Evolutionary conservation across 2,113 vertebrate genomes (phyloP).

Genomic region (Dissostichus mawsoni): DNA sequence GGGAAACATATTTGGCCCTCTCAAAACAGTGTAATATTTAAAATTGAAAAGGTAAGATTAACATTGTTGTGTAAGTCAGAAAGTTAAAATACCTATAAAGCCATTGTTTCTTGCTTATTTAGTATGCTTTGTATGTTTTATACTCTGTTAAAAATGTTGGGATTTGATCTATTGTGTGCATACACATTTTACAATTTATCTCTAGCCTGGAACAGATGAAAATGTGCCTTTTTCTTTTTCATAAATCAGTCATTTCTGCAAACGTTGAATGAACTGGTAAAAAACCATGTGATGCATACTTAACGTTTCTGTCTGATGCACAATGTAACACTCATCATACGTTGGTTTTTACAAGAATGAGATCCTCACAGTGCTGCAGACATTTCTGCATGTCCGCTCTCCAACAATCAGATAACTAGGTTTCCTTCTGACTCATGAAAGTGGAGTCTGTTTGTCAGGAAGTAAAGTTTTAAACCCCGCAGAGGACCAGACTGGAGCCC

Average conservation of each 20-base stretch:
- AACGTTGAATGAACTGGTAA: too few species aligned
- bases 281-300: not conserved
- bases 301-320: not conserved
- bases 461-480: constrained; percentile 78
- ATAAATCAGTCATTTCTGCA: too few species aligned
- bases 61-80: not conserved
- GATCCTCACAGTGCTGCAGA: not conserved
- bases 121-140: not conserved
- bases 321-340: not conserved
- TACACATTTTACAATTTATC: not conserved
- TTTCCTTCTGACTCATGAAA: constrained; percentile 44
- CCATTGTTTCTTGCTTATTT: not conserved
- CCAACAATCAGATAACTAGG: constrained; percentile 8
- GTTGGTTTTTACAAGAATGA: not conserved
- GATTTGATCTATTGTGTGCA: not conserved
- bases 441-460: constrained; percentile 66
- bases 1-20: too few species aligned
- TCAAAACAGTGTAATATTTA: not conserved
- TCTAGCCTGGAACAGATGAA: not conserved
- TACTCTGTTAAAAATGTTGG: not conserved
- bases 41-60: not conserved
- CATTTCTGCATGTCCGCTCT: not conserved
- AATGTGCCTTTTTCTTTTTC: not conserved
- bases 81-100: not conserved
- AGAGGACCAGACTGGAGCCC: constrained; percentile 78